Conservation (phyloP, 2,888 invertebrate species). For the Polylopha cassiicola region DNA sequence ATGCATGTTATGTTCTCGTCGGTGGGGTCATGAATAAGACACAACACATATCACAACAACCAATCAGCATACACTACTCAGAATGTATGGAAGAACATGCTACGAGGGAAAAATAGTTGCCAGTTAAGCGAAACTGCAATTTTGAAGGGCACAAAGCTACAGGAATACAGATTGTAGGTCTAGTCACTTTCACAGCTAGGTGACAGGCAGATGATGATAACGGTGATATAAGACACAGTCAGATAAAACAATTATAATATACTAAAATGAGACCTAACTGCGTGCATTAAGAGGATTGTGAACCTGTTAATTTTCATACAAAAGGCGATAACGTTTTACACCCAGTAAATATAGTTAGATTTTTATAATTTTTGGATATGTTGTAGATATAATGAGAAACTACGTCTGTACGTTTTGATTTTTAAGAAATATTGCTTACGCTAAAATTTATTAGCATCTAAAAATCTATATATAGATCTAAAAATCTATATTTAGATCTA, state of each 20-base stretch:
- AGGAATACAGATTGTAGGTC: conserved; percentile 32
- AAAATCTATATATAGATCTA: too few relatives aligned
- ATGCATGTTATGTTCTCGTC: conserved; percentile 39
- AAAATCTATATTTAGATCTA: too few relatives aligned
- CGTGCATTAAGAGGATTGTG: too few relatives aligned
- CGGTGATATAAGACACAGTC: conserved; percentile 39
- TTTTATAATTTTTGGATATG: too few relatives aligned
- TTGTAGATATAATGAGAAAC: too few relatives aligned
- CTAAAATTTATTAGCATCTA: too few relatives aligned
- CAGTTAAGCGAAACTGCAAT: conserved; percentile 45
- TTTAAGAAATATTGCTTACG: too few relatives aligned
- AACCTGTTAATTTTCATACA: too few relatives aligned
- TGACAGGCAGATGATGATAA: conserved; percentile 57
- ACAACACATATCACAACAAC: conserved; percentile 52
- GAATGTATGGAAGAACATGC: conserved; percentile 50
- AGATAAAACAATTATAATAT: not conserved
- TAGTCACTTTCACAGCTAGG: conserved; percentile 45
- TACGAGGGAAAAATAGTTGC: conserved; percentile 37
- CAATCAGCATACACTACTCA: conserved; percentile 54
- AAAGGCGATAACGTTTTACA: too few relatives aligned
- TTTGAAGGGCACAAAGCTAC: conserved; percentile 55
- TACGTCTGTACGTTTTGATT: too few relatives aligned
- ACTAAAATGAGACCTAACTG: too few relatives aligned
- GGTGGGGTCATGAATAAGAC: conserved; percentile 42
- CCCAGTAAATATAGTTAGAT: too few relatives aligned